Evolutionary conservation across 2,888 invertebrate species (phyloP), one percentile per base, ranked within the genome.

Genomic region (Bellardia bayeri): DNA sequence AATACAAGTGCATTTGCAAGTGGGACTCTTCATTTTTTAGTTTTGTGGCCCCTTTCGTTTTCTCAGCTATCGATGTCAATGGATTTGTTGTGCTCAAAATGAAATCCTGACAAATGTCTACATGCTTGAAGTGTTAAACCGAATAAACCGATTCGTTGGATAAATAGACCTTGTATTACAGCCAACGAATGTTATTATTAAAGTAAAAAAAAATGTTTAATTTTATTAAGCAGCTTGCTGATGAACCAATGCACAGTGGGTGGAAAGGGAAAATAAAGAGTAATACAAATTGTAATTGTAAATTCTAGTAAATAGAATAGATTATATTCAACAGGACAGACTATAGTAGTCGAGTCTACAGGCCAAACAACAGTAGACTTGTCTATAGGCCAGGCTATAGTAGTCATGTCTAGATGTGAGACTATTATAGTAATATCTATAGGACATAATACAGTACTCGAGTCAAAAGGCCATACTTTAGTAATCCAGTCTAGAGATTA

Each of bases 81-180:
- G 69, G 37, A 40, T n/a, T 71, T 80, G 61, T 66, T 66, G 42
- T 42, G 45, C 16, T 45, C 23, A 23, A 66, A 66, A 42, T 69
- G 40, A 79, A 80, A 85, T 82, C 51, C 82, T 74, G 82, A 66
- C 66, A 86, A 86, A 76, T 72, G 49, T 61, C 49, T 37, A 51
- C 33, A 61, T 40, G 69, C 61, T 45, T 49, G 14, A 61, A 71
- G 69, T 58, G 61, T 61, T 45, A 61, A 51, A 61, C 49, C 33
- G 37, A 69, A 49, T 45, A 79, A 69, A 61, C n/a, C 40, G 49
- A 30, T 63, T 51, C 61, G 9, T 9, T 40, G 16, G 61, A 69
- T 66, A 56, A 54, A 7, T 9, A 9, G 14, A 64, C 16, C 30
- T 54, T 76, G 13, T 64, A 23, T 23, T 76, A 23, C n/a, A 13